Base-by-base conservation (phyloP, 2,113 vertebrate species). In the Gymnarchus niloticus region DNA sequence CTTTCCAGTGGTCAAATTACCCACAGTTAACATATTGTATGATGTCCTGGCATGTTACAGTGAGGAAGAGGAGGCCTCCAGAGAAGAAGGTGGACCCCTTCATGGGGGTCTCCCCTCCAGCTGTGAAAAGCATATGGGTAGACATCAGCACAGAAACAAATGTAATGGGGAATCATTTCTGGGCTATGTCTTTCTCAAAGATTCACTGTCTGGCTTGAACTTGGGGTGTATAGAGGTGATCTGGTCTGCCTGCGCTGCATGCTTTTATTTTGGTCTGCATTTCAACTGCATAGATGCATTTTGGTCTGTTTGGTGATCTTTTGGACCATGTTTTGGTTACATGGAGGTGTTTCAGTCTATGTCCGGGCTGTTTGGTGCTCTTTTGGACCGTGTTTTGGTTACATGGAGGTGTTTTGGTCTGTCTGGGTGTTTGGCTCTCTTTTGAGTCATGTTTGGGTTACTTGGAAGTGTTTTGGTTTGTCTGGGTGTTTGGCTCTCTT, bases 21-120 rank as follows among this genome's bases (percentile, higher is more conserved):
- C 48, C n/a, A n/a, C 44, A 59, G 65, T 84, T 80, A 83, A 86
- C 81, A 83, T 77, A 77, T 56, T 83, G 59, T 49, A 86, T 86
- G 56, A 83, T 76, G 25, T 56, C 44, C 8, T 61, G 48, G 23
- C 48, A 28, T 51, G 21, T 9, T 81, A 21, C 76, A 7, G 23
- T 41, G 46, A 41, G 7, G 41, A 48, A 8, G 76, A 3, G 41
- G 73, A 6, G 33, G 73, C 2, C 44, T 78, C 17, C 73, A 9
- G 19, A 19, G 21, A 14, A n/a, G 73, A 48, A 0, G 3, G 73
- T 6, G 21, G 41, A 48, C 41, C 73, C 28, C 61, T 69, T 19
- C 3, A 14, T 19, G 61, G 28, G 28, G 61, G 28, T 37, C 61
- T 33, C 25, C 2, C 5, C 12, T 33, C 61, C 28, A 37, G 28